Evolutionary conservation across 2,888 invertebrate genomes (phyloP), one percentile per base, ranked within the genome.

Genomic region (Cantharis rufa): DNA sequence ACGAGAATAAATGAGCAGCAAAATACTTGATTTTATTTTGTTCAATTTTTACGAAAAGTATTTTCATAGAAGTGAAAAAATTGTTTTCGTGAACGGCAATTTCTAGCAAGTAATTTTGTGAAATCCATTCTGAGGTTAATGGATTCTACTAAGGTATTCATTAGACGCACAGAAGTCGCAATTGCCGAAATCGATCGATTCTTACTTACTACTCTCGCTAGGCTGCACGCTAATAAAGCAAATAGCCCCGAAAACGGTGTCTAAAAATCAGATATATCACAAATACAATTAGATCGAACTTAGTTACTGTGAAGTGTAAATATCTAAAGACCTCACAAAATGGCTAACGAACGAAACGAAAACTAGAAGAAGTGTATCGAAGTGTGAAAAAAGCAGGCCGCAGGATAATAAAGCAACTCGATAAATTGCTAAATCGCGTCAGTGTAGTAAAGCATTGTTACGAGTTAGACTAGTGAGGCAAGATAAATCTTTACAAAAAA

Each of bases 391-490:
- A 69, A 72, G 76, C 72, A 72, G 69, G 76, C 76, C 76, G 76
- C 76, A 76, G 76, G 76, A 76, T 76, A 76, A 72, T 76, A 76
- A 76, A 76, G 72, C 66, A 76, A 76, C 76, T 76, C 72, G 69
- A 76, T 72, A 76, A 76, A 76, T 72, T 76, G 72, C 69, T 76
- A 76, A 76, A 76, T 72, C 69, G 76, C 70, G 48, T 18, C 32
- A 66, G 64, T 66, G 64, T 66, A 66, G 64, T 66, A 24, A 24
- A 66, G 64, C 64, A 66, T 66, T 66, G 64, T 66, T 66, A 66
- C 64, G 64, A 66, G 64, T 66, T 66, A 66, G 21, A 66, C 64
- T 66, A 66, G 18, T 66, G 21, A 21, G 64, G 64, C 64, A 21
- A 66, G 24, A 66, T 66, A 66, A 66, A 66, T 66, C 64, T 66